These are phyloP conservation scores for Pogoniulus pusillus DNA, from an alignment of 2,797 vertebrate genomes.

Conservation along the genomic window DNA sequence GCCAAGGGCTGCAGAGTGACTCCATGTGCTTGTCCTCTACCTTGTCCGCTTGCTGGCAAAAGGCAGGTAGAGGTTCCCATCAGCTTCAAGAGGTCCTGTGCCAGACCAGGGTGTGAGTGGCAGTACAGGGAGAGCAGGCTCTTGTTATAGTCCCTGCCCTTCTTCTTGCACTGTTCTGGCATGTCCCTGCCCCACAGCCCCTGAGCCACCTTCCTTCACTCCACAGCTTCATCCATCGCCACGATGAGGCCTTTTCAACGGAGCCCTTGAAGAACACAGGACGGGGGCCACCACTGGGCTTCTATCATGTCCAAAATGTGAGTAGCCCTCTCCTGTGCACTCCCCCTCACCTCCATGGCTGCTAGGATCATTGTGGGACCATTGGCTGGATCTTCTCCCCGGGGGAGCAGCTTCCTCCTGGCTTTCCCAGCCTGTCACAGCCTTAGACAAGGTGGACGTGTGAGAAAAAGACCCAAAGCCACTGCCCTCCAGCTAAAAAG, in stretches of 20 bases:
- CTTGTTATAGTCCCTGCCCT: background rate
- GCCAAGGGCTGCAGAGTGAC: background rate
- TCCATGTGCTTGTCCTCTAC: background rate
- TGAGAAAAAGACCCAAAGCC: background rate
- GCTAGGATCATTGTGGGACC: rapidly evolving
- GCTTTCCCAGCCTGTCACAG: background rate
- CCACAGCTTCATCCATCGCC: constrained; percentile 94
- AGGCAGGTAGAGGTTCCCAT: background rate
- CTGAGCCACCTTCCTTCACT: background rate
- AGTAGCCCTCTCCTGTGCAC: constrained; percentile 14
- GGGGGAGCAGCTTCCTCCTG: background rate
- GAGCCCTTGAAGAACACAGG: constrained; percentile 97
- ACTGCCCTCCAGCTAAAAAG: background rate
- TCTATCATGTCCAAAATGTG: constrained; percentile 98
- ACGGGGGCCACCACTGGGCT: constrained; percentile 92
- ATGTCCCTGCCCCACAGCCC: rapidly evolving
- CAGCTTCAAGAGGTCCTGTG: background rate
- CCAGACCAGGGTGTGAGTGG: background rate
- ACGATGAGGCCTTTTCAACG: constrained; percentile 96
- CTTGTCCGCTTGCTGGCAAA: background rate
- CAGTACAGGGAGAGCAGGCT: background rate
- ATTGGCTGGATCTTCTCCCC: background rate
- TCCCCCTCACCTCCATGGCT: background rate
- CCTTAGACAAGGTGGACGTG: background rate
- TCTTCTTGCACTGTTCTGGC: background rate